Evolutionary conservation across 2,888 invertebrate species (phyloP).

Genomic region (Rhopalosiphum nymphaeae): DNA sequence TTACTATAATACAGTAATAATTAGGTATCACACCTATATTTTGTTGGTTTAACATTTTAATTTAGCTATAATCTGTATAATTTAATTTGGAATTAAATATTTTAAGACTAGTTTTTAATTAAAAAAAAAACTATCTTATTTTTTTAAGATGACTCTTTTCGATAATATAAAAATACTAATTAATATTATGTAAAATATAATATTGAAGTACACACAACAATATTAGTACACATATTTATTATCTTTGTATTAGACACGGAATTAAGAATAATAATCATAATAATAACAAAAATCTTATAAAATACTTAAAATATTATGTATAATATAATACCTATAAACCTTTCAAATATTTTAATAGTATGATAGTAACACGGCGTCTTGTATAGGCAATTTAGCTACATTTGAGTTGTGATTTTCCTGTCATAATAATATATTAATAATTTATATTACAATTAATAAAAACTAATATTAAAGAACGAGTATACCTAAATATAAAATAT

Average conservation of each 20-base stretch:
- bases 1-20: conserved; percentile 6
- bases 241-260: background rate
- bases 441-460: background rate
- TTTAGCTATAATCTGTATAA: background rate
- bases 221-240: background rate
- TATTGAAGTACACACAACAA: background rate
- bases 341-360: background rate
- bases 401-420: background rate
- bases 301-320: background rate
- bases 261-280: background rate
- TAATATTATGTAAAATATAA: background rate
- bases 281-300: background rate
- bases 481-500: background rate
- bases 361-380: background rate
- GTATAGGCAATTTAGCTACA: background rate
- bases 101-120: background rate
- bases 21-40: conserved; percentile 1
- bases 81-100: background rate
- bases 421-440: background rate
- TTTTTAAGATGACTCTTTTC: background rate
- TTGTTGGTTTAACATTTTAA: background rate
- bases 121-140: background rate
- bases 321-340: too few relatives aligned
- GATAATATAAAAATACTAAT: background rate
- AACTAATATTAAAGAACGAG: background rate